Conservation (phyloP, 2,113 vertebrate genomes). For the Neodontobutis hainanensis region DNA sequence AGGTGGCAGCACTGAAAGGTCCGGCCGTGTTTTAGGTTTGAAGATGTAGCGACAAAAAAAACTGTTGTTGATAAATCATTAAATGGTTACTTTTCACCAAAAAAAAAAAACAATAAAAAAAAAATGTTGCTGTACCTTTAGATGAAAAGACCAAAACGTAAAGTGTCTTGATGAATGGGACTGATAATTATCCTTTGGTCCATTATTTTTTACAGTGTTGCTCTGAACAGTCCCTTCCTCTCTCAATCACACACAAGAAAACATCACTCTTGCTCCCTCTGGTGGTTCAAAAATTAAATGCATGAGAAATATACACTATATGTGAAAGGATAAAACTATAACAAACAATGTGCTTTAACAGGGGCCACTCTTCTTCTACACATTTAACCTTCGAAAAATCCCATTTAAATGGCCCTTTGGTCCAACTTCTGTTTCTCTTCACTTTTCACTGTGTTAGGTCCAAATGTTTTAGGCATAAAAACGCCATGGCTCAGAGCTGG, state of each 20-base stretch:
- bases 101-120: no score
- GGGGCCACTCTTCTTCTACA: not conserved
- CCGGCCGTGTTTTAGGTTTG: no score
- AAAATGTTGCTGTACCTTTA: no score
- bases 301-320: constrained; percentile 8
- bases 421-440: not conserved
- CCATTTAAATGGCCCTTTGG: not conserved
- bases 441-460: constrained; percentile 2
- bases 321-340: not conserved
- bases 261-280: constrained; percentile 18
- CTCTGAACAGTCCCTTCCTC: not conserved
- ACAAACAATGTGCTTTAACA: not conserved
- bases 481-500: constrained; percentile 56
- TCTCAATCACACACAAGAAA: not conserved
- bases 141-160: no score
- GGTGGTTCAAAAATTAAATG: constrained; percentile 1
- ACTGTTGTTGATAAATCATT: no score
- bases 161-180: no score
- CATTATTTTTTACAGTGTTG: not conserved
- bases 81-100: no score
- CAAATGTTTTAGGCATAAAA: constrained; percentile 37
- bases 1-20: no score
- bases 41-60: no score
- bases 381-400: not conserved
- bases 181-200: not conserved